These are phyloP conservation scores for Papilio protenor DNA, from an alignment of 2,888 invertebrate genomes.

Conservation along the genomic window DNA sequence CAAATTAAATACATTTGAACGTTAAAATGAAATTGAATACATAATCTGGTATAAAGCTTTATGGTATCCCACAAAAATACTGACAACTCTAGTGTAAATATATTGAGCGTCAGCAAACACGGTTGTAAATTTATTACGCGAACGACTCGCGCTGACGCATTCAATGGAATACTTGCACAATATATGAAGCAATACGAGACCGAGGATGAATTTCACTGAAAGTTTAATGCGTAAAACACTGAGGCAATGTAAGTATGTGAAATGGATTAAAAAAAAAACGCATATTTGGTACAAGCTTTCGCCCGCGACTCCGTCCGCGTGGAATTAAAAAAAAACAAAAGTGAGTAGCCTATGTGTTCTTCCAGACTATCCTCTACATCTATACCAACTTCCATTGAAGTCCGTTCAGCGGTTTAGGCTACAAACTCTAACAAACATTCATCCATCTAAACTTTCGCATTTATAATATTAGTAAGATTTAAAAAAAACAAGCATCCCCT, in stretches of 20 bases:
- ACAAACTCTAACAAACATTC: too few species aligned
- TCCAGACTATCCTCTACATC: too few species aligned
- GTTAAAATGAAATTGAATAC: neutral
- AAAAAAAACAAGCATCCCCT: too few species aligned
- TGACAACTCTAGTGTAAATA: slow-evolving; percentile 9
- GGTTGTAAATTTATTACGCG: slow-evolving; percentile 26
- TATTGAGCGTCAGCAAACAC: slow-evolving; percentile 16
- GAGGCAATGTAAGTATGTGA: neutral
- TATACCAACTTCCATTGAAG: too few species aligned
- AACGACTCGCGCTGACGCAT: neutral
- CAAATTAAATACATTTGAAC: neutral
- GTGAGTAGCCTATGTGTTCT: too few species aligned
- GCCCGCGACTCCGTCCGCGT: too few species aligned
- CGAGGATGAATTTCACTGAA: slow-evolving; percentile 1
- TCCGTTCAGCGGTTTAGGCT: too few species aligned
- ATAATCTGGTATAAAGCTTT: neutral
- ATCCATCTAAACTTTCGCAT: too few species aligned
- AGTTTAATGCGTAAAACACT: neutral
- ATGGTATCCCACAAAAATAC: slow-evolving; percentile 11
- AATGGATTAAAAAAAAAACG: too few species aligned
- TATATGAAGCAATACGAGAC: slow-evolving; percentile 6
- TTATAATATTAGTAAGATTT: too few species aligned
- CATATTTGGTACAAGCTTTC: too few species aligned
- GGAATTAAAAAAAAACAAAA: too few species aligned
- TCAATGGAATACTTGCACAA: slow-evolving; percentile 26